These are phyloP conservation scores for Anser cygnoides DNA, from an alignment of 2,113 vertebrate species.

Conservation along the genomic window DNA sequence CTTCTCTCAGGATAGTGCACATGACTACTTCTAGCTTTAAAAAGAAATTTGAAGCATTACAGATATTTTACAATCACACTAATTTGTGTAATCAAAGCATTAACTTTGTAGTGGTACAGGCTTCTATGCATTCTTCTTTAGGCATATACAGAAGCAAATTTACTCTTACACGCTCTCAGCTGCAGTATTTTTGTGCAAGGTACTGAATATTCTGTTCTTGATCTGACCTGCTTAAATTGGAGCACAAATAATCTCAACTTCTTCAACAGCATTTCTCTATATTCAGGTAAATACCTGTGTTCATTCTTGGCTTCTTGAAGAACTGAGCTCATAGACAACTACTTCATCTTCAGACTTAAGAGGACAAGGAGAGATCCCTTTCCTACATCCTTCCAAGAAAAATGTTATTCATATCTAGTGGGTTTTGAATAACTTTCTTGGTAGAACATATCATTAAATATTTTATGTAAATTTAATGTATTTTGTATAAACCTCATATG, in stretches of 20 bases:
- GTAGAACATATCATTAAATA: background rate
- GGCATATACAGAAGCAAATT: background rate
- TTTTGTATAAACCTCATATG: background rate
- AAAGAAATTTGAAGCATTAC: background rate
- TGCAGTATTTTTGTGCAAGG: background rate
- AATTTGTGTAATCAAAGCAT: accelerated
- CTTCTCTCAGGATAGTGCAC: background rate
- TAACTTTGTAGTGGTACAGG: background rate
- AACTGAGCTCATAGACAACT: background rate
- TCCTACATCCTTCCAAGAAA: background rate
- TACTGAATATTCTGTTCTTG: background rate
- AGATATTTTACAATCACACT: background rate
- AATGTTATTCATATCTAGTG: background rate
- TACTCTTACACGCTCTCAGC: background rate
- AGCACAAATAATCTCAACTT: background rate
- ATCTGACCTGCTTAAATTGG: background rate
- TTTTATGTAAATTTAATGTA: background rate
- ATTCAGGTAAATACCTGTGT: background rate
- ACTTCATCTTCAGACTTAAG: background rate
- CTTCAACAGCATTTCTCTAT: background rate
- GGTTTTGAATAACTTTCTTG: background rate
- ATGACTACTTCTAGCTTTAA: background rate
- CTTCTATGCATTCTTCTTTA: background rate
- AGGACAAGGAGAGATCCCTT: background rate
- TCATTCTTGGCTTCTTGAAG: background rate